Conservation (phyloP, 2,797 vertebrate genomes). For the Pempheris klunzingeri region DNA sequence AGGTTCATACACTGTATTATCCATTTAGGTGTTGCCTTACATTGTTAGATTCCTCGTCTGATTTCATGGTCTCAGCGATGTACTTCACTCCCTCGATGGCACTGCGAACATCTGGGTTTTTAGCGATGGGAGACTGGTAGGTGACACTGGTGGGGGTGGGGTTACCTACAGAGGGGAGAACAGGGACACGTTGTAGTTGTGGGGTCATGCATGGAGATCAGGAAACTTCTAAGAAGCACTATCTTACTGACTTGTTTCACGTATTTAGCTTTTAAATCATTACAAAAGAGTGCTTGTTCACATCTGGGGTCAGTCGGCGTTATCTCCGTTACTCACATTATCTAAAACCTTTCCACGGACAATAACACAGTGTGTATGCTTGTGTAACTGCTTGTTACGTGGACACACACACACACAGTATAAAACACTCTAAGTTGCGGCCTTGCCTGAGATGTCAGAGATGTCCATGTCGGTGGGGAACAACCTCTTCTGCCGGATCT, state of each 20-base stretch:
- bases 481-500: slow-evolving; percentile 88
- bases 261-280: background rate
- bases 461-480: slow-evolving; percentile 94
- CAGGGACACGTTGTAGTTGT: background rate
- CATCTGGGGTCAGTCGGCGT: background rate
- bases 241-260: background rate
- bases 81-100: slow-evolving; percentile 97
- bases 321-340: background rate
- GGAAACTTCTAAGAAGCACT: background rate
- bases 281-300: background rate
- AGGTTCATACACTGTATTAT: background rate
- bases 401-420: background rate
- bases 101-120: slow-evolving; percentile 94
- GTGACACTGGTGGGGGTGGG: slow-evolving; percentile 87
- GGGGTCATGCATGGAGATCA: background rate
- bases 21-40: slow-evolving; percentile 79
- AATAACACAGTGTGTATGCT: background rate
- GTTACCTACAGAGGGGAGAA: slow-evolving; percentile 78
- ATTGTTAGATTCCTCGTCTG: slow-evolving; percentile 93
- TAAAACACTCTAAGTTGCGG: background rate
- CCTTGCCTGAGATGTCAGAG: slow-evolving; percentile 91
- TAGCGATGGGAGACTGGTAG: slow-evolving; percentile 91
- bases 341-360: background rate
- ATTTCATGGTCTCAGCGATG: slow-evolving; percentile 96
- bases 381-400: too few species aligned